Conservation (phyloP, 2,888 invertebrate genomes). For the Daptonema setosum region DNA sequence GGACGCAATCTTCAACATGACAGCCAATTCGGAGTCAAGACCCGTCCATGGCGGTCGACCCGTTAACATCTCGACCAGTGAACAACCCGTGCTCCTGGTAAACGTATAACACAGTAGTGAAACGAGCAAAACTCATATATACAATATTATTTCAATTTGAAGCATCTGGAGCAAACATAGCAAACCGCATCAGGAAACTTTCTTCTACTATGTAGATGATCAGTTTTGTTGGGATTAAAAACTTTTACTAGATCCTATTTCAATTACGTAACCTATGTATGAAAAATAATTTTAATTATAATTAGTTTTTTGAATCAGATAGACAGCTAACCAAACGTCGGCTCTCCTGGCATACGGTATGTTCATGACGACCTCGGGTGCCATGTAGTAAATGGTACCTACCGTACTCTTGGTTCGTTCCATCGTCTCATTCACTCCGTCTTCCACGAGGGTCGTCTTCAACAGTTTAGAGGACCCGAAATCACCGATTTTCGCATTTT, state of each 20-base stretch:
- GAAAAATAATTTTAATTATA: too few species aligned
- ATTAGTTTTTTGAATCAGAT: not conserved
- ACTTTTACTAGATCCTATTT: not conserved
- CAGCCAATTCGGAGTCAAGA: constrained; percentile 30
- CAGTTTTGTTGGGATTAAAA: not conserved
- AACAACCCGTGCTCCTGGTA: constrained; percentile 31
- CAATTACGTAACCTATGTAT: not conserved
- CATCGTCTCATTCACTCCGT: too few species aligned
- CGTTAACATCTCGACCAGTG: constrained; percentile 31
- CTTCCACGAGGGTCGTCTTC: constrained; percentile 25
- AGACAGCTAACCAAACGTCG: constrained; percentile 27
- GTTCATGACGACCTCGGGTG: constrained; percentile 31
- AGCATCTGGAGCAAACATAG: too few species aligned
- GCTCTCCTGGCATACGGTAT: constrained; percentile 30
- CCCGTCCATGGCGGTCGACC: constrained; percentile 29
- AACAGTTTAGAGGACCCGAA: constrained; percentile 33
- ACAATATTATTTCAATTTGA: too few species aligned
- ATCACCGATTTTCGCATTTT: constrained; percentile 34
- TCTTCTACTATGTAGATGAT: too few species aligned
- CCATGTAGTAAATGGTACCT: constrained; percentile 32
- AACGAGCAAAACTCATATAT: too few species aligned
- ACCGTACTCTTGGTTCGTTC: constrained; percentile 27
- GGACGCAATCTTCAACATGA: constrained; percentile 30
- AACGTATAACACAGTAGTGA: too few species aligned
- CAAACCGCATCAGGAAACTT: too few species aligned